These are phyloP conservation scores for Sinella curviseta DNA, from an alignment of 1,140 invertebrate genomes.

Conservation along the genomic window DNA sequence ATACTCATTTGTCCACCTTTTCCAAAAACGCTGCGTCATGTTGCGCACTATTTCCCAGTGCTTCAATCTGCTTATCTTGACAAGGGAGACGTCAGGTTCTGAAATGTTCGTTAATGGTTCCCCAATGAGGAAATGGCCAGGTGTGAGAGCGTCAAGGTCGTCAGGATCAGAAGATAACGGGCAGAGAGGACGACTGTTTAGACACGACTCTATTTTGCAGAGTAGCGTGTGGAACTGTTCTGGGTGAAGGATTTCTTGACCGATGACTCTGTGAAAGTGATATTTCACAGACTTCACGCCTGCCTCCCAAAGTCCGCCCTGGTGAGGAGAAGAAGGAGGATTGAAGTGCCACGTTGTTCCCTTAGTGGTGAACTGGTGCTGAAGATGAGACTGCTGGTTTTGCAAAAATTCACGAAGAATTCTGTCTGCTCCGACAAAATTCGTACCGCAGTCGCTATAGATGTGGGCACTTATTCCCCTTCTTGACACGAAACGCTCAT, in stretches of 20 bases:
- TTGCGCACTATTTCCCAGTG: conserved; percentile 47
- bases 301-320: conserved; percentile 53
- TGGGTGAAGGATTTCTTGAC: conserved; percentile 47
- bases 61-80: conserved; percentile 32
- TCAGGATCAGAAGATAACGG: background rate
- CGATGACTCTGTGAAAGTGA: conserved; percentile 47
- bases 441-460: background rate
- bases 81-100: conserved; percentile 14
- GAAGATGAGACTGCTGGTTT: background rate
- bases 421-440: background rate
- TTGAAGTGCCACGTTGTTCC: conserved; percentile 49
- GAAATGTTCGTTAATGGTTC: conserved; percentile 19
- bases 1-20: conserved; percentile 49
- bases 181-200: conserved; percentile 54
- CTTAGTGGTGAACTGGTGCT: background rate
- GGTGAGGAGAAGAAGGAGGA: conserved; percentile 51
- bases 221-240: conserved; percentile 52
- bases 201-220: conserved; percentile 51
- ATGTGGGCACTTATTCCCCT: background rate
- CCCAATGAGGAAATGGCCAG: conserved; percentile 34
- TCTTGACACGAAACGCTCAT: background rate
- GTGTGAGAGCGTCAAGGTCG: conserved; percentile 16
- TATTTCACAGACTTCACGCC: conserved; percentile 52
- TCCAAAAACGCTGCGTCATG: conserved; percentile 48
- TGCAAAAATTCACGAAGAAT: background rate